Conservation (phyloP, 2,797 vertebrate species). For the Champsocephalus gunnari region DNA sequence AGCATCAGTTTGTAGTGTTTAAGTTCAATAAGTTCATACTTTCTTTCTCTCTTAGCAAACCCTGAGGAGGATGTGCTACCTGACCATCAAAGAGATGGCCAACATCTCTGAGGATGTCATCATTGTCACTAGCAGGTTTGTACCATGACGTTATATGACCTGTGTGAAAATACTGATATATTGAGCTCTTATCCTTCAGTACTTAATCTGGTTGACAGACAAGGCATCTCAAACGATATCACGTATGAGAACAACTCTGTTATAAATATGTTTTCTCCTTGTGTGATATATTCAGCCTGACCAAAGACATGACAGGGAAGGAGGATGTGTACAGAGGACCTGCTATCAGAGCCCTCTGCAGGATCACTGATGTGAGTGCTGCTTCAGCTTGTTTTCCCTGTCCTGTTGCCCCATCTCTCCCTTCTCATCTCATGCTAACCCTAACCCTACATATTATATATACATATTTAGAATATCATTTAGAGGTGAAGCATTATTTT, state of each 20-base stretch:
- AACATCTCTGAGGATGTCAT: constrained; percentile 99
- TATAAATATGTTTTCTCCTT: not conserved
- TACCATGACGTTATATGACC: not conserved
- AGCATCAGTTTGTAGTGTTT: not conserved
- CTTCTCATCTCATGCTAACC: not conserved
- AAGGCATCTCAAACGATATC: not conserved
- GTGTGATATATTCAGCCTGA: constrained; percentile 85
- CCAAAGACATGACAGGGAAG: constrained; percentile 99
- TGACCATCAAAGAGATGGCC: constrained; percentile 99
- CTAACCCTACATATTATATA: not conserved
- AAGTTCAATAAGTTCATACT: not conserved
- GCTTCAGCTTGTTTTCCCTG: not conserved
- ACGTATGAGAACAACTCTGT: no score
- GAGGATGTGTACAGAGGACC: constrained; percentile 97
- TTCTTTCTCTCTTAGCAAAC: constrained; percentile 88
- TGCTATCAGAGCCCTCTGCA: constrained; percentile 96
- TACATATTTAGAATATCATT: not conserved
- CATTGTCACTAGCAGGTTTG: constrained; percentile 98
- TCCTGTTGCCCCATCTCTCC: not conserved
- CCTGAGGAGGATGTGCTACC: constrained; percentile 96
- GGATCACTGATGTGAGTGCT: constrained; percentile 95
- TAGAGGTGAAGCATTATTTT: not conserved
- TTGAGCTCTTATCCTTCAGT: not conserved
- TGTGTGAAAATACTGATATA: not conserved
- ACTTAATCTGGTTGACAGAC: not conserved